Conservation (phyloP, 2,888 invertebrate genomes). For the Trissonchulus sp. region DNA sequence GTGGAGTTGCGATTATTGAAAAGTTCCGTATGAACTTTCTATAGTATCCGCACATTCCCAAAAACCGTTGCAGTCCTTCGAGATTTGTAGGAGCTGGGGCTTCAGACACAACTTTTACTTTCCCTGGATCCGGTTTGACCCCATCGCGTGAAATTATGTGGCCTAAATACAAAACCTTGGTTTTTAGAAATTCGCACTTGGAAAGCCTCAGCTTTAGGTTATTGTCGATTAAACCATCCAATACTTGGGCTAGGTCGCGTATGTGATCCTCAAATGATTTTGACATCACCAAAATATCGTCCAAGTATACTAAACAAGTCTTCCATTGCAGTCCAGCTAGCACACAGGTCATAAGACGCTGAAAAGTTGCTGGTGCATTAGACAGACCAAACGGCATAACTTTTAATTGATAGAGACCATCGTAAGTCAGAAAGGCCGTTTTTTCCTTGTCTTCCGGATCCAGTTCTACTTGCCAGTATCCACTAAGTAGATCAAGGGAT, state of each 20-base stretch:
- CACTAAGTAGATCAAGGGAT: slow-evolving; percentile 25
- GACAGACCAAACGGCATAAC: slow-evolving; percentile 36
- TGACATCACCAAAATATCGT: slow-evolving; percentile 15
- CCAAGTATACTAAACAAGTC: not conserved
- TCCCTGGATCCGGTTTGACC: slow-evolving; percentile 8
- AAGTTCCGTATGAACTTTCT: too few relatives aligned
- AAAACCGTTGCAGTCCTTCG: not conserved
- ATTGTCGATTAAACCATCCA: not conserved
- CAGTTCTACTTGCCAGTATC: slow-evolving; percentile 31
- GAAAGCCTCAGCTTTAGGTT: slow-evolving; percentile 11
- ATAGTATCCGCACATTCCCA: not conserved
- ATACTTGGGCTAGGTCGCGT: not conserved
- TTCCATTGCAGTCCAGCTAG: not conserved
- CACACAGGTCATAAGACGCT: slow-evolving; percentile 1
- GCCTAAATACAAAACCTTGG: not conserved
- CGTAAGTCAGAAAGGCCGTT: slow-evolving; percentile 33
- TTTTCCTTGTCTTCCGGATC: slow-evolving; percentile 31
- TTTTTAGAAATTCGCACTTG: slow-evolving; percentile 4
- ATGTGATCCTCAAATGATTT: not conserved
- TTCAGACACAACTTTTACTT: not conserved
- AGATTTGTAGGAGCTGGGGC: not conserved
- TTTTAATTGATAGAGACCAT: slow-evolving; percentile 36
- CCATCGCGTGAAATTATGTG: not conserved
- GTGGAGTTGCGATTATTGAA: slow-evolving; percentile 2
- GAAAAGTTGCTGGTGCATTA: slow-evolving; percentile 33